Conservation (phyloP, 2,888 invertebrate genomes). For the Gymnosoma rotundatum region DNA sequence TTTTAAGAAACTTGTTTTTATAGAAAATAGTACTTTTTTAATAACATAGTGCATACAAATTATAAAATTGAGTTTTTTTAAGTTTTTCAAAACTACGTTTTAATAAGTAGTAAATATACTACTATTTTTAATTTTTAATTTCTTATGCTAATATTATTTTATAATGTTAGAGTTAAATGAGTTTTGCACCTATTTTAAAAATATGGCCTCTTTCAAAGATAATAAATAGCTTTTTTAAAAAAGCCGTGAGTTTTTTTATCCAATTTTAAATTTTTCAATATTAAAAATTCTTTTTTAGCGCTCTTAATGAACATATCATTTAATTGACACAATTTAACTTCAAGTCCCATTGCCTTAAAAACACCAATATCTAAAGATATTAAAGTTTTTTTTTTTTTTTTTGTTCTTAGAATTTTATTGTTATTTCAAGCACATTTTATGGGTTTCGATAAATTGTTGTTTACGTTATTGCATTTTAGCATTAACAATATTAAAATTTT, state of each 20-base stretch:
- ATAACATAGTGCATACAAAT: too few species aligned
- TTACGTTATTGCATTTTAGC: slow-evolving; percentile 1
- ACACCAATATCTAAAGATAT: slow-evolving; percentile 30
- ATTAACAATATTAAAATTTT: slow-evolving; percentile 38
- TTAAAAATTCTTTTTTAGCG: background rate
- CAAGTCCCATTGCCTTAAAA: slow-evolving; percentile 42
- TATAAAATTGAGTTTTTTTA: too few species aligned
- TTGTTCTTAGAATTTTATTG: background rate
- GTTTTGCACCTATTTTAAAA: too few species aligned
- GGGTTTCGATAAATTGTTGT: slow-evolving; percentile 16
- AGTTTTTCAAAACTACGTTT: too few species aligned
- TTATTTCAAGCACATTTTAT: slow-evolving; percentile 58
- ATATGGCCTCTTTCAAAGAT: background rate
- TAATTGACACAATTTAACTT: slow-evolving; percentile 5
- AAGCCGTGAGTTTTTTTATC: background rate
- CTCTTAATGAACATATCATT: slow-evolving; percentile 20
- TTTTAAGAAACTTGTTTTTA: too few species aligned
- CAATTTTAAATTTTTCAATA: background rate
- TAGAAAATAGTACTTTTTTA: too few species aligned
- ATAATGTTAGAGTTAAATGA: too few species aligned
- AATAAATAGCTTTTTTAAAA: too few species aligned
- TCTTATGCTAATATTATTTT: too few species aligned
- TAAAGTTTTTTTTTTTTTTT: slow-evolving; percentile 5
- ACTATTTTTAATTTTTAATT: background rate
- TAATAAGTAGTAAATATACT: background rate